phyloP scores from a whole-genome alignment of 35 echinoderm and acorn worm species.

The Ophiothrix spiculata region DNA sequence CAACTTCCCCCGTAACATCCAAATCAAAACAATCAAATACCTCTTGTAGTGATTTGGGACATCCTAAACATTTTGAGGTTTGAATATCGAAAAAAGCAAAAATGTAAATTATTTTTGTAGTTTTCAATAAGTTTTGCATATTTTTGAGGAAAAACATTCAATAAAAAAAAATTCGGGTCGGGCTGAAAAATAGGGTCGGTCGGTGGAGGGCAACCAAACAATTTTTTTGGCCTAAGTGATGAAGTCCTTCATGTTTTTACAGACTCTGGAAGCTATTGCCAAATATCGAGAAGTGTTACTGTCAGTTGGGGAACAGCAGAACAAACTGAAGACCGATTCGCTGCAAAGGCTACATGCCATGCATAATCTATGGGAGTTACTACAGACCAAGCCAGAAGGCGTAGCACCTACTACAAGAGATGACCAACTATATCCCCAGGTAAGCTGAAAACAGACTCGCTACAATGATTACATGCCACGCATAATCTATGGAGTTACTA shows the following conservation, averaged over 20 bases:
- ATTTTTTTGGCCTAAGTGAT: neutral
- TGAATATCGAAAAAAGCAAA: too few species aligned
- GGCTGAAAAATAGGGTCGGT: too few species aligned
- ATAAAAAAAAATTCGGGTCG: too few species aligned
- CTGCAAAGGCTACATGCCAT: conserved; percentile 84
- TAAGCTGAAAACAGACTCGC: conserved; percentile 75
- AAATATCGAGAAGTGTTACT: conserved; percentile 81
- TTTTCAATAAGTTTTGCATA: neutral
- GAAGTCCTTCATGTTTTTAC: neutral
- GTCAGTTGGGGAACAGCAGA: conserved; percentile 80
- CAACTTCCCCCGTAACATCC: too few species aligned
- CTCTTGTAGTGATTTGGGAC: too few species aligned
- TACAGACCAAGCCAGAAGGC: conserved; percentile 66
- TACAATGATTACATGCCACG: conserved; percentile 83
- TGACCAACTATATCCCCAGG: conserved; percentile 49
- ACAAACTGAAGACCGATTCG: conserved; percentile 75
- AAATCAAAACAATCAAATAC: too few species aligned
- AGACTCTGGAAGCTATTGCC: conserved; percentile 67
- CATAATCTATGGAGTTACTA: conserved; percentile 71
- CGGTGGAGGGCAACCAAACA: too few species aligned
- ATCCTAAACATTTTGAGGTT: too few species aligned
- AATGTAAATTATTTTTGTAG: neutral
- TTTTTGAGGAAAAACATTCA: too few species aligned
- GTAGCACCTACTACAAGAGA: conserved; percentile 68
- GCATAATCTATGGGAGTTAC: conserved; percentile 66